Percentiles rank a stretch among this genome's conserved stretches.
phyloP scores from a whole-genome alignment of 2,888 invertebrate species.

The Pachydiplax longipennis region DNA sequence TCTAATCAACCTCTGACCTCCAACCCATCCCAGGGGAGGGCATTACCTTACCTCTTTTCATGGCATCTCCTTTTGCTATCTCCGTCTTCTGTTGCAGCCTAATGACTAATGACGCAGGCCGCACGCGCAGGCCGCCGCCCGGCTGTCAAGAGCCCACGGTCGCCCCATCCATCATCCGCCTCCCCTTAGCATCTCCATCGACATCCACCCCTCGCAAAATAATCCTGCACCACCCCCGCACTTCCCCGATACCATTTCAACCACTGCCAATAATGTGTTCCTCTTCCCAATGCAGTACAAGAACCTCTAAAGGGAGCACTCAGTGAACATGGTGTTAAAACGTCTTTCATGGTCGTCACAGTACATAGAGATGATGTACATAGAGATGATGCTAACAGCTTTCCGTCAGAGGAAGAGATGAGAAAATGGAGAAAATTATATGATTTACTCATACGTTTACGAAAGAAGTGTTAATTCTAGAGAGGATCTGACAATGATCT shows the following conservation, averaged over 20 bases:
- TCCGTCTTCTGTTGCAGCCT: neutral
- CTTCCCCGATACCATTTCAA: neutral
- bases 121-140: neutral
- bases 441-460: no score
- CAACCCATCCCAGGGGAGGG: neutral
- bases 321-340: no score
- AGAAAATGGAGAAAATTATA: no score
- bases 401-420: no score
- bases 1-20: neutral
- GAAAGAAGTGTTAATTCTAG: no score
- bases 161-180: slow-evolving; percentile 34
- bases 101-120: slow-evolving; percentile 23
- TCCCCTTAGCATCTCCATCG: neutral
- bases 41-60: neutral
- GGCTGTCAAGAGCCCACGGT: slow-evolving; percentile 3
- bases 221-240: neutral
- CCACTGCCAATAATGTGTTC: neutral
- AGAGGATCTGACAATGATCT: no score
- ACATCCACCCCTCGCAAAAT: neutral
- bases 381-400: no score
- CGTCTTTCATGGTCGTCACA: no score
- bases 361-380: no score
- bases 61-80: neutral
- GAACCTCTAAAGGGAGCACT: no score
- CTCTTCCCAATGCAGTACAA: neutral